Conservation (phyloP, 2,888 invertebrate species). For the Aporophyla nigra region DNA sequence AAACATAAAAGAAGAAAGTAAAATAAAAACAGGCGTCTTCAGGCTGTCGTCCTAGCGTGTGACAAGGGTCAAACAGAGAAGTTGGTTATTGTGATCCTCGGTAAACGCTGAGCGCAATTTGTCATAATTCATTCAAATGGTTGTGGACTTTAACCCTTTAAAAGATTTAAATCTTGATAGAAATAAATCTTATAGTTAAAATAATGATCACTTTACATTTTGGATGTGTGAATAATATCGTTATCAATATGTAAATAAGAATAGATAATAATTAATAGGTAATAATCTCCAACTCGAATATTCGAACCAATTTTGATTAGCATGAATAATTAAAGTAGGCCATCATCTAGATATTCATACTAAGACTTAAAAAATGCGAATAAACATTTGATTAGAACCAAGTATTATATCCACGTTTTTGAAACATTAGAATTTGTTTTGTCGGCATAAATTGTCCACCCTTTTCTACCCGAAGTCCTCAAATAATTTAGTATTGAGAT, state of each 20-base stretch:
- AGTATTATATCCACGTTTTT: neutral
- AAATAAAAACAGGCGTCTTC: conserved; percentile 28
- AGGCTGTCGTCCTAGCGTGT: conserved; percentile 30
- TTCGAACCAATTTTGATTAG: neutral
- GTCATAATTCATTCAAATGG: conserved; percentile 54
- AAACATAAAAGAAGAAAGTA: conserved; percentile 18
- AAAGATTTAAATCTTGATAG: conserved; percentile 28
- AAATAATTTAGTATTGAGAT: conserved; percentile 25
- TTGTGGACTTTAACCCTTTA: conserved; percentile 13
- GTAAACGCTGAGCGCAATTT: conserved; percentile 47
- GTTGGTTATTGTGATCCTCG: conserved; percentile 47
- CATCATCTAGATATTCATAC: neutral
- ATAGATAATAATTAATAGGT: neutral
- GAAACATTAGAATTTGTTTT: neutral
- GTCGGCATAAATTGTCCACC: neutral
- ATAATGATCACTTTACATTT: neutral
- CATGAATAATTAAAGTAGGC: neutral
- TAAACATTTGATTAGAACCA: neutral
- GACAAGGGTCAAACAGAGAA: conserved; percentile 59
- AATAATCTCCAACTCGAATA: neutral
- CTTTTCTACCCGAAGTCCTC: neutral
- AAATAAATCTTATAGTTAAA: neutral
- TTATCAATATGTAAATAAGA: conserved; percentile 16
- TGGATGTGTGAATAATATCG: neutral
- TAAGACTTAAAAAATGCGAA: neutral